These are phyloP conservation scores for Spodoptera litura DNA, from an alignment of 1,140 invertebrate genomes.

Conservation along the genomic window DNA sequence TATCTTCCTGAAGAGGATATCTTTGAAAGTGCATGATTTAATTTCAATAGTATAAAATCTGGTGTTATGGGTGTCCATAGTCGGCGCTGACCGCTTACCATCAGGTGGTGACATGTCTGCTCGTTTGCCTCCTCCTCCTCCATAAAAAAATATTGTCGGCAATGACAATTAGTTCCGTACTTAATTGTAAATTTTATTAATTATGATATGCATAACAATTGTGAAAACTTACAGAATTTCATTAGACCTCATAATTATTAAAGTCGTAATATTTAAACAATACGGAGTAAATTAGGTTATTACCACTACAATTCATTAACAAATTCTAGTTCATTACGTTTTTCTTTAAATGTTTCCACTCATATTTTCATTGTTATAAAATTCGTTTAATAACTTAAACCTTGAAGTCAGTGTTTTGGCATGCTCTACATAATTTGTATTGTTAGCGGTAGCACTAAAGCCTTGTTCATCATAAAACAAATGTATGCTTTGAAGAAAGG, in stretches of 20 bases:
- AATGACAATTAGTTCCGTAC: too few species aligned
- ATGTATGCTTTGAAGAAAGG: constrained; percentile 27
- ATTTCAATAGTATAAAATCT: too few species aligned
- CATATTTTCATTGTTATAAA: constrained; percentile 19
- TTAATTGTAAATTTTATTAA: too few species aligned
- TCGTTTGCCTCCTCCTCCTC: too few species aligned
- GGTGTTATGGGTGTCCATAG: too few species aligned
- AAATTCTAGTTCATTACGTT: constrained; percentile 13
- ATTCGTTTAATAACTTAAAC: constrained; percentile 7
- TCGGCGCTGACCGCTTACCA: too few species aligned
- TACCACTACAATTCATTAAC: background rate
- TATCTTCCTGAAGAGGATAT: too few species aligned
- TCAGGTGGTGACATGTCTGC: too few species aligned
- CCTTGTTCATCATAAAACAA: constrained; percentile 33
- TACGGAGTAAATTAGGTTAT: background rate
- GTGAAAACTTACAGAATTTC: background rate
- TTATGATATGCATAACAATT: too few species aligned
- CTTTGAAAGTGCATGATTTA: too few species aligned
- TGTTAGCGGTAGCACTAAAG: background rate
- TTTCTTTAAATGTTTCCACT: constrained; percentile 17
- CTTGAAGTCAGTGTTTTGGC: constrained; percentile 38
- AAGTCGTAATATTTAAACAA: background rate
- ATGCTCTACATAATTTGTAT: constrained; percentile 39
- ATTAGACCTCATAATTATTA: background rate
- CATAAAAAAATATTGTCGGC: too few species aligned